Evolutionary conservation across 2,113 vertebrate genomes (phyloP).

Genomic region (Hyla sarda): DNA sequence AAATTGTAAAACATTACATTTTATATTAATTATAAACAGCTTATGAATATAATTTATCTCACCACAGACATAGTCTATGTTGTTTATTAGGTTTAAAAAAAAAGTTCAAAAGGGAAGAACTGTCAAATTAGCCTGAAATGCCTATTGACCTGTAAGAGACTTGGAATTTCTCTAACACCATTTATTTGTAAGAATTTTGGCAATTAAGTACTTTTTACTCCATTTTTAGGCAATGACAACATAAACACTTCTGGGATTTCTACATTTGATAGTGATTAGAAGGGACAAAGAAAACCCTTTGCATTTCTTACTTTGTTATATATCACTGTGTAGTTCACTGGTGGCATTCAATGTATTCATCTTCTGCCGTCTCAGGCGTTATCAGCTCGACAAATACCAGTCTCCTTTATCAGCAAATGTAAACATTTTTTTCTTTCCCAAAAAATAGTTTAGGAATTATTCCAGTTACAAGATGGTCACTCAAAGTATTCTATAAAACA

Average conservation of each 20-base stretch:
- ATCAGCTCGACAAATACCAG: constrained; percentile 12
- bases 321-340: neutral
- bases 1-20: no score
- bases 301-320: neutral
- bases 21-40: neutral
- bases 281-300: neutral
- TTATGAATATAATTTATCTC: neutral
- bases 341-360: neutral
- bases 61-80: neutral
- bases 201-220: neutral
- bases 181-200: neutral
- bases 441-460: neutral
- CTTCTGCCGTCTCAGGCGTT: neutral
- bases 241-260: neutral
- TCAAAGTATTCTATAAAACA: neutral
- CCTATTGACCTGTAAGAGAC: neutral
- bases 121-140: neutral
- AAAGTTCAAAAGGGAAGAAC: neutral
- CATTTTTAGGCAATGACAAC: neutral
- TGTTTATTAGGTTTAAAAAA: constrained; percentile 12
- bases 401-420: constrained; percentile 3
- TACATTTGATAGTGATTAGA: neutral
- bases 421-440: neutral
- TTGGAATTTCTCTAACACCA: constrained; percentile 1
- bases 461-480: neutral